A percentile compares a stretch with the other conserved stretches of the same genome.
phyloP scores from a whole-genome alignment of 2,797 vertebrate genomes.

The Allobates femoralis region DNA sequence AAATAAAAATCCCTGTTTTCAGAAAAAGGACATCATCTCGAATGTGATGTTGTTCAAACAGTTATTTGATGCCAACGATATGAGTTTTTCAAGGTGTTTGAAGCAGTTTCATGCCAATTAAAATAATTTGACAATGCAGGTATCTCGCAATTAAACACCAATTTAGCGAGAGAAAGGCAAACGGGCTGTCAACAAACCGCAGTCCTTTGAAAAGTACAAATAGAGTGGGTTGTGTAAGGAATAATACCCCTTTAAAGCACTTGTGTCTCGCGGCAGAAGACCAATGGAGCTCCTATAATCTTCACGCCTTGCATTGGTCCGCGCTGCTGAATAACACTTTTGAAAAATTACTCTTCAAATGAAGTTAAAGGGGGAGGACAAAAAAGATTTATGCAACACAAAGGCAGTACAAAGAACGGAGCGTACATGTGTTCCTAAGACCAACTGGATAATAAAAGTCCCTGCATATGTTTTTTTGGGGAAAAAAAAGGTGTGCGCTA shows the following conservation, averaged over 20 bases:
- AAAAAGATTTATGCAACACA: slow-evolving; percentile 54
- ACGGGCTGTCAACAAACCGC: slow-evolving; percentile 31
- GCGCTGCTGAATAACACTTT: slow-evolving; percentile 35
- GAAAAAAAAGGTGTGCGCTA: slow-evolving; percentile 54
- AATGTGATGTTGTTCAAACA: slow-evolving; percentile 44
- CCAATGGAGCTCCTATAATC: slow-evolving; percentile 39
- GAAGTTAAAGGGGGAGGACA: slow-evolving; percentile 47
- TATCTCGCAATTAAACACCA: slow-evolving; percentile 51
- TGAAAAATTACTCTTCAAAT: slow-evolving; percentile 63
- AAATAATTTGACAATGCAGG: slow-evolving; percentile 50
- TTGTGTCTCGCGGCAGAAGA: slow-evolving; percentile 38
- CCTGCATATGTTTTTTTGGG: slow-evolving; percentile 46
- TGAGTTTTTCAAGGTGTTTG: slow-evolving; percentile 36
- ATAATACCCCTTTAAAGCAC: slow-evolving; percentile 57
- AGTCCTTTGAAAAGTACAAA: slow-evolving; percentile 50
- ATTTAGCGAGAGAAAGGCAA: slow-evolving; percentile 39
- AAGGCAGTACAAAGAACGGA: slow-evolving; percentile 53
- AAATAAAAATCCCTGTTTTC: background rate
- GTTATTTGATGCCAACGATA: slow-evolving; percentile 34
- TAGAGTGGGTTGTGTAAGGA: slow-evolving; percentile 44
- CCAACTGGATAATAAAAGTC: slow-evolving; percentile 56
- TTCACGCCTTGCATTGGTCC: slow-evolving; percentile 29
- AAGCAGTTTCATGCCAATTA: slow-evolving; percentile 49
- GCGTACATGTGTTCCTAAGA: slow-evolving; percentile 49
- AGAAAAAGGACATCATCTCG: slow-evolving; percentile 13